A percentile compares a stretch with the other conserved stretches of the same genome.
Evolutionary conservation across 92 coral and sea anemone genomes (phyloP).

Genomic region (Micromussa lordhowensis): DNA sequence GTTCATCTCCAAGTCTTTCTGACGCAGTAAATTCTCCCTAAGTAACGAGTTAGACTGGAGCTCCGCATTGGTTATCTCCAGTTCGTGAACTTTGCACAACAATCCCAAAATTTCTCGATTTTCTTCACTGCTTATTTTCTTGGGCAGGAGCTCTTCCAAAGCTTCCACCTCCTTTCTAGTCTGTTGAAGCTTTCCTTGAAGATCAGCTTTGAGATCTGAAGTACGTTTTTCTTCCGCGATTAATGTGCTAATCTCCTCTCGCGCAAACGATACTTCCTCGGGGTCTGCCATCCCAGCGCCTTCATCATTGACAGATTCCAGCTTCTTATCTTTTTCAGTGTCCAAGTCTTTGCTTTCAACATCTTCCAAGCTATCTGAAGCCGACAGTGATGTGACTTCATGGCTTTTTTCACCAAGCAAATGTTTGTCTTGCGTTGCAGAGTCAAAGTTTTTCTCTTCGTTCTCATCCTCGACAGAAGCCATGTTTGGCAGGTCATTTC

Average conservation of each 20-base stretch:
- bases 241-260: conserved; percentile 83
- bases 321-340: conserved; percentile 66
- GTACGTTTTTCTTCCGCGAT: conserved; percentile 82
- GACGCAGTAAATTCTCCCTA: conserved; percentile 83
- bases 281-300: conserved; percentile 72
- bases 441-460: background rate
- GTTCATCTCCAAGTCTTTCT: conserved; percentile 82
- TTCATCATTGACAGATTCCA: conserved; percentile 4
- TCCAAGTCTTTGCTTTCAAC: conserved; percentile 84
- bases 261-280: conserved; percentile 84
- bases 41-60: conserved; percentile 78
- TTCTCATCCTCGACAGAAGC: conserved; percentile 7
- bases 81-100: conserved; percentile 83
- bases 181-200: conserved; percentile 79
- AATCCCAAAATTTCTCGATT: conserved; percentile 86
- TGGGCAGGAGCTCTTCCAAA: conserved; percentile 83
- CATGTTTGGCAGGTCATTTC: background rate
- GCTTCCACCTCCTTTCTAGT: conserved; percentile 87
- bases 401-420: background rate
- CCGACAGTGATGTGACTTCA: conserved; percentile 34
- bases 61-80: conserved; percentile 89
- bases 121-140: conserved; percentile 89
- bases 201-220: conserved; percentile 71
- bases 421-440: conserved; percentile 19
- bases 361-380: conserved; percentile 73